A percentile compares a stretch with the other conserved stretches of the same genome.
Evolutionary conservation across 2,113 vertebrate species (phyloP).

Genomic region (Abramis brama): DNA sequence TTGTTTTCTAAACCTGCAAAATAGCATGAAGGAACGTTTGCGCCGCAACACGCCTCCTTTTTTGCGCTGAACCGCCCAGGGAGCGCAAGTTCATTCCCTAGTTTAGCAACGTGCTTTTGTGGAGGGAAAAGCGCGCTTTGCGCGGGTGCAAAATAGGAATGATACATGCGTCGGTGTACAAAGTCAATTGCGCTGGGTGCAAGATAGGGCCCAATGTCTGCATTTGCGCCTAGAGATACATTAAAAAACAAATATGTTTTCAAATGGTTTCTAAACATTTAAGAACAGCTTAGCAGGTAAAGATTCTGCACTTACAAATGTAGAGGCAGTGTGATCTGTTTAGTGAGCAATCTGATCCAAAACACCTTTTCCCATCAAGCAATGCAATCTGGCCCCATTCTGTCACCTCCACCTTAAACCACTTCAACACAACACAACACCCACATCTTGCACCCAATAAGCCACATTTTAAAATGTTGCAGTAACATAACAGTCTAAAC

Average conservation of each 20-base stretch:
- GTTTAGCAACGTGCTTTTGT: too few species aligned
- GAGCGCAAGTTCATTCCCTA: too few species aligned
- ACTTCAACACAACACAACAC: constrained; percentile 40
- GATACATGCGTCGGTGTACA: too few species aligned
- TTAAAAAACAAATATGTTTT: background rate
- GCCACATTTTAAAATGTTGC: constrained; percentile 11
- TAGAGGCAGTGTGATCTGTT: constrained; percentile 11
- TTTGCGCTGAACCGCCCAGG: too few species aligned
- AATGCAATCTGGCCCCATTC: constrained; percentile 68
- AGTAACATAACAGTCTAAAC: constrained; percentile 5
- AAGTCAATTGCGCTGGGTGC: too few species aligned
- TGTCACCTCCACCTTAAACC: constrained; percentile 61
- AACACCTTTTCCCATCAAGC: constrained; percentile 51
- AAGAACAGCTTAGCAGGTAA: background rate
- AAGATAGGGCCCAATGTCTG: too few species aligned
- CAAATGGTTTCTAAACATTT: constrained; percentile 13
- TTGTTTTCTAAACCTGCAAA: too few species aligned
- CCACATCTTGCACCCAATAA: constrained; percentile 41
- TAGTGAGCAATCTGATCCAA: constrained; percentile 41
- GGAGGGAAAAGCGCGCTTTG: too few species aligned
- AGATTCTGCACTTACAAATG: constrained; percentile 22
- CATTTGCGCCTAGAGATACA: background rate
- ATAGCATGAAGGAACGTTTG: too few species aligned
- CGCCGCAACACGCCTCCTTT: too few species aligned
- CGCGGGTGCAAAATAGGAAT: too few species aligned